phyloP scores from a whole-genome alignment of 2,113 vertebrate genomes.

The Cricetomys ansorgei region DNA sequence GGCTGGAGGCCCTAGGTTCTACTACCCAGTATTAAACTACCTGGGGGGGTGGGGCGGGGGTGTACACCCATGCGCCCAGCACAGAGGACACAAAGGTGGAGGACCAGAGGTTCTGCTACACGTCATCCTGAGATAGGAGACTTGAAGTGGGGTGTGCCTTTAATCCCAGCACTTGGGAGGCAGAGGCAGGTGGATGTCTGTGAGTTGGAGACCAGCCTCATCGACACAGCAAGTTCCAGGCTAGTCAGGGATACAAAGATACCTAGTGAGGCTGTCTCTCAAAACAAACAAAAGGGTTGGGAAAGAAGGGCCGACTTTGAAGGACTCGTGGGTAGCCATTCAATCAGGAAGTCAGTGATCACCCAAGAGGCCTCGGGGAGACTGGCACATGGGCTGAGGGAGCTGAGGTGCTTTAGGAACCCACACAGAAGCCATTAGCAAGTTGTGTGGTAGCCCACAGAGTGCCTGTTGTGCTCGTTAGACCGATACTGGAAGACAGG shows the following conservation, averaged over 20 bases:
- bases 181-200: not conserved
- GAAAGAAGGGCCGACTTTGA: not conserved
- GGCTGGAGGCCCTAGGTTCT: not conserved
- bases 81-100: too few species aligned
- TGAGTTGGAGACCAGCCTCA: not conserved
- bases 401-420: not conserved
- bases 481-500: not conserved
- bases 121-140: not conserved
- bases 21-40: not conserved
- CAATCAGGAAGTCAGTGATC: not conserved
- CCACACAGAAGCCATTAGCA: not conserved
- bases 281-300: not conserved
- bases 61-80: not conserved
- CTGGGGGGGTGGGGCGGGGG: not conserved
- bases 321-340: not conserved
- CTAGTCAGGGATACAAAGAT: not conserved
- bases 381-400: not conserved
- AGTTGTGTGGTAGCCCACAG: not conserved
- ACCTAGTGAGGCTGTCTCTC: not conserved
- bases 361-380: not conserved
- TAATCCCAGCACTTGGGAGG: not conserved
- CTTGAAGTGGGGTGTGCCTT: not conserved
- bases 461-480: fast-evolving
- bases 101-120: not conserved
- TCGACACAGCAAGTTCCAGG: not conserved